Conservation (phyloP, 1,140 invertebrate species). For the Thalassaphorura encarpata region DNA sequence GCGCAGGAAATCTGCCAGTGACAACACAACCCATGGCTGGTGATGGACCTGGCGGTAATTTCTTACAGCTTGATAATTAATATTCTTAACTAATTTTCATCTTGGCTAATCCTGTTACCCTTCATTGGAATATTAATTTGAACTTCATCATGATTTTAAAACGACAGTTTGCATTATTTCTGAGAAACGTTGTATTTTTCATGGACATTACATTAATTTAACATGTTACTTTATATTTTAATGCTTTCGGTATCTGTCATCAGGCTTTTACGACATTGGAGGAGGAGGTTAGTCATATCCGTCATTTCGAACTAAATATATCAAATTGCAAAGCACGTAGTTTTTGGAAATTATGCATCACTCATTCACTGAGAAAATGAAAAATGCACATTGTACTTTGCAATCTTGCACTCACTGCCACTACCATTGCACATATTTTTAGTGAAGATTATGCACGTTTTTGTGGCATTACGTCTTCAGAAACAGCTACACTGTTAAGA, state of each 20-base stretch:
- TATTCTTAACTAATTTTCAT: neutral
- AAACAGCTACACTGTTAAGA: too few species aligned
- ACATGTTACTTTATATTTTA: too few species aligned
- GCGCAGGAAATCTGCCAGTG: neutral
- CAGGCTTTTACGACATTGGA: neutral
- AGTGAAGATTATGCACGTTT: too few species aligned
- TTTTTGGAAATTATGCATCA: too few species aligned
- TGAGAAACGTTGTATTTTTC: neutral
- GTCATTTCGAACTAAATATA: neutral
- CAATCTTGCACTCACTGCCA: too few species aligned
- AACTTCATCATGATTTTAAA: neutral
- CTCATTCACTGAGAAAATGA: too few species aligned
- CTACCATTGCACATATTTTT: too few species aligned
- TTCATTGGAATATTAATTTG: neutral
- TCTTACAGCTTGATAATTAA: neutral
- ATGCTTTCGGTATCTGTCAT: neutral
- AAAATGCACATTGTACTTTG: too few species aligned
- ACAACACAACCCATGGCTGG: neutral
- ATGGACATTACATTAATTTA: neutral
- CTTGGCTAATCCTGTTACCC: neutral
- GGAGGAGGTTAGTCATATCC: neutral
- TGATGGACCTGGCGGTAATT: neutral
- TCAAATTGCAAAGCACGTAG: too few species aligned
- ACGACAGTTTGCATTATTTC: neutral
- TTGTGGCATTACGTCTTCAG: too few species aligned